These are phyloP conservation scores for Caenorhabditis sulstoni DNA, from an alignment of 2,888 invertebrate species.

Conservation along the genomic window DNA sequence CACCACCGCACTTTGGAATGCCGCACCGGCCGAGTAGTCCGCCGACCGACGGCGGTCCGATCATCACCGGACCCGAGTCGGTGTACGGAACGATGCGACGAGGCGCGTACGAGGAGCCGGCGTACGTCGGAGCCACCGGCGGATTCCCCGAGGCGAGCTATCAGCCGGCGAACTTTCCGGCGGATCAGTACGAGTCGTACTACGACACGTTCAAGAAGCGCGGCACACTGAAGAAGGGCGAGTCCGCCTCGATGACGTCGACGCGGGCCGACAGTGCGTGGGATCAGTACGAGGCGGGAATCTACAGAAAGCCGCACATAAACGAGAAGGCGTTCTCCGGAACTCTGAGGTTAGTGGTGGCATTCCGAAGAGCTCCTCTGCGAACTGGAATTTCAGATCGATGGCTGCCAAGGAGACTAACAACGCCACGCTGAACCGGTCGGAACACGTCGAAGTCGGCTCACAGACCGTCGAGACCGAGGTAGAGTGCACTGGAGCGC, in stretches of 20 bases:
- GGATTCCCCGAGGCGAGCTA: constrained; percentile 68
- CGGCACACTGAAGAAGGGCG: constrained; percentile 63
- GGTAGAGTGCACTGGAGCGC: constrained; percentile 23
- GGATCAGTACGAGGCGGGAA: constrained; percentile 78
- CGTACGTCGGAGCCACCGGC: constrained; percentile 83
- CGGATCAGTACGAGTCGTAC: constrained; percentile 77
- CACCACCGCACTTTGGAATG: constrained; percentile 53
- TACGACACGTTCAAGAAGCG: constrained; percentile 77
- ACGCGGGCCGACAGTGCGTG: constrained; percentile 60
- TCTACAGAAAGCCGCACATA: constrained; percentile 76
- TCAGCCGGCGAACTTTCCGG: constrained; percentile 73
- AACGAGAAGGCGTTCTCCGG: constrained; percentile 75
- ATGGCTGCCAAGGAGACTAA: constrained; percentile 62
- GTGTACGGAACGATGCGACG: constrained; percentile 74
- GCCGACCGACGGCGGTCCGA: constrained; percentile 69
- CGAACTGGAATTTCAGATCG: constrained; percentile 39
- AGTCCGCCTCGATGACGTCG: constrained; percentile 46
- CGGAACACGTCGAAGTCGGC: constrained; percentile 53
- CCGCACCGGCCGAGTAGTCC: constrained; percentile 34
- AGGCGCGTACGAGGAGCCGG: constrained; percentile 82
- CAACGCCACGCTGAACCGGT: constrained; percentile 59
- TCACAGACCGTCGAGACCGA: constrained; percentile 68
- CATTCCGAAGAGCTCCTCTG: not conserved
- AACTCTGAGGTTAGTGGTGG: constrained; percentile 60
- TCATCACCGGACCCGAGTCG: constrained; percentile 77